A percentile compares a stretch with the other conserved stretches of the same genome.
Evolutionary conservation across 2,113 vertebrate species (phyloP).

Genomic region (Crotalus tigris): DNA sequence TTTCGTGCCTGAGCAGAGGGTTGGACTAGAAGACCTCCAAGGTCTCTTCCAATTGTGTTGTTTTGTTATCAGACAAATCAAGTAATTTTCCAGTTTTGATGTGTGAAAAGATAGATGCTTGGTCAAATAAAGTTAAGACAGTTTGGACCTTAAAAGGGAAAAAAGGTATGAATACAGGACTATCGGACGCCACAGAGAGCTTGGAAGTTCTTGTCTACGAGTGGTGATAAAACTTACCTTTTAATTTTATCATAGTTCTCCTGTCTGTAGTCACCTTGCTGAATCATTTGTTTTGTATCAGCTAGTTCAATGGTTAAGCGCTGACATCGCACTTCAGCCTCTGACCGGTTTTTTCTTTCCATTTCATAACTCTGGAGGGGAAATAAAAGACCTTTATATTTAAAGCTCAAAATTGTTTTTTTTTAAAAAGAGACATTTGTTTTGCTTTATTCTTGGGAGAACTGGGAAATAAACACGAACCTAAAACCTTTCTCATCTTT

Average conservation of each 20-base stretch:
- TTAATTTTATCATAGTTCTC: slow-evolving; percentile 92
- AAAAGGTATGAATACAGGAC: background rate
- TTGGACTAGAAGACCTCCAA: background rate
- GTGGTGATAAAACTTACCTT: slow-evolving; percentile 66
- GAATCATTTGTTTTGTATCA: slow-evolving; percentile 89
- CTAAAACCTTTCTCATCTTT: background rate
- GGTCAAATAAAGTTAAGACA: background rate
- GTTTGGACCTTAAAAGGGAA: background rate
- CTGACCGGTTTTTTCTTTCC: slow-evolving; percentile 80
- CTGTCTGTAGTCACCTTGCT: slow-evolving; percentile 87
- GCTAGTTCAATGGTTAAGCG: slow-evolving; percentile 87
- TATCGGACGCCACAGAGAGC: background rate
- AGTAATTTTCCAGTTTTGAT: background rate
- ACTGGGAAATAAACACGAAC: background rate
- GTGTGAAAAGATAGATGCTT: background rate
- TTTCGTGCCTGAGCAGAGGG: too few relatives aligned
- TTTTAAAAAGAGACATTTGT: too few relatives aligned
- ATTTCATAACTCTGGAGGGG: slow-evolving; percentile 83
- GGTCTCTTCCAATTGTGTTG: background rate
- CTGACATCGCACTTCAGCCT: slow-evolving; percentile 87
- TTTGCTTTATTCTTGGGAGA: background rate
- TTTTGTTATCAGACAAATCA: background rate
- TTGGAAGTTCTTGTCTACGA: background rate
- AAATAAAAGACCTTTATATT: background rate
- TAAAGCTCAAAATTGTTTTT: background rate